phyloP scores from a whole-genome alignment of 2,797 vertebrate species.

The Parotocinclus haroldoi region DNA sequence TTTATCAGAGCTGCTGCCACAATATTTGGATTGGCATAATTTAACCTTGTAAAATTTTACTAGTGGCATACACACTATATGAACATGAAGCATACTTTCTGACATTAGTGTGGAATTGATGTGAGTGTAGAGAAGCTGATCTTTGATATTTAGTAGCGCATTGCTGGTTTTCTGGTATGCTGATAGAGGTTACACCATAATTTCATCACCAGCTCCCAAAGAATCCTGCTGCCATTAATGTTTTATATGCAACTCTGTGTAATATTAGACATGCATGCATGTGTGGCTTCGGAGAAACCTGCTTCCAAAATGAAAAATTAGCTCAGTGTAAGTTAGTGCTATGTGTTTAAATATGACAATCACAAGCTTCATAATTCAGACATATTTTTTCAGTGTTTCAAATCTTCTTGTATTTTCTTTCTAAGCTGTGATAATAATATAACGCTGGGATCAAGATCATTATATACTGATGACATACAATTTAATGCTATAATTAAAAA shows the following conservation, averaged over 20 bases:
- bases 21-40: constrained; percentile 32
- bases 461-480: too few relatives aligned
- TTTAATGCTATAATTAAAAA: too few relatives aligned
- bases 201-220: constrained; percentile 80
- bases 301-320: too few relatives aligned
- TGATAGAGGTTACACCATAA: constrained; percentile 81
- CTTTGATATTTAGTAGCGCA: constrained; percentile 56
- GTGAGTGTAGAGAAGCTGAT: constrained; percentile 33
- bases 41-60: too few relatives aligned
- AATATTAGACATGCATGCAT: constrained; percentile 58
- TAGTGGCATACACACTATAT: neutral
- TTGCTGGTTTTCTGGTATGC: constrained; percentile 64
- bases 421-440: too few relatives aligned
- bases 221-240: constrained; percentile 80
- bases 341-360: too few relatives aligned
- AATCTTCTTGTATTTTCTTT: too few relatives aligned
- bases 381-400: too few relatives aligned
- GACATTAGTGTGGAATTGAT: constrained; percentile 36
- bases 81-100: constrained; percentile 23
- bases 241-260: constrained; percentile 75
- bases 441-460: too few relatives aligned
- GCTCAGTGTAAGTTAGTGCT: too few relatives aligned
- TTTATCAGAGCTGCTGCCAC: too few relatives aligned
- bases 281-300: constrained; percentile 44
- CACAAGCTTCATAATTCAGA: too few relatives aligned